Evolutionary conservation across 2,113 vertebrate species (phyloP).

Genomic region (Coracopsis vasa): DNA sequence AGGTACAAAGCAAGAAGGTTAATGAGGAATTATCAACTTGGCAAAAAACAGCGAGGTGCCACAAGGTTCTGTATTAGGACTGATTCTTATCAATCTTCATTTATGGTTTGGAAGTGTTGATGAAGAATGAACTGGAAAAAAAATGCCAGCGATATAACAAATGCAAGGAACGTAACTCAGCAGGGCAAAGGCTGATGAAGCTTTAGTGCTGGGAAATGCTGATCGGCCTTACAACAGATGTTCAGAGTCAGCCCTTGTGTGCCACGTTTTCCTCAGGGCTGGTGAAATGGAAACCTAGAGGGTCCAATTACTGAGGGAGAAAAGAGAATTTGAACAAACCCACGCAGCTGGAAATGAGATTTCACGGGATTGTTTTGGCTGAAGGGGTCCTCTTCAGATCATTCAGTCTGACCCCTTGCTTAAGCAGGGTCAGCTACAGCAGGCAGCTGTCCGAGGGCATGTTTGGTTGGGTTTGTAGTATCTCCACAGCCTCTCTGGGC

Average conservation of each 20-base stretch:
- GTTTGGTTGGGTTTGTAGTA: not conserved
- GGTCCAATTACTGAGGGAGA: not conserved
- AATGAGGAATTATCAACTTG: not conserved
- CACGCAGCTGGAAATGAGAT: not conserved
- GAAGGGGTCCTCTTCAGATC: not conserved
- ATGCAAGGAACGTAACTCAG: not conserved
- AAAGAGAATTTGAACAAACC: not conserved
- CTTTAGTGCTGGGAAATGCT: not conserved
- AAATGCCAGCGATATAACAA: not conserved
- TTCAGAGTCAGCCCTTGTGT: not conserved
- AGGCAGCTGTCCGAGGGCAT: not conserved
- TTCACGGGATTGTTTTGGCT: not conserved
- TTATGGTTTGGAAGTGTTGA: not conserved
- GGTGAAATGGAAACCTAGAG: not conserved
- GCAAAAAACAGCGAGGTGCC: not conserved
- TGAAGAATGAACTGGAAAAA: not conserved
- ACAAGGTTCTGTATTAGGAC: not conserved
- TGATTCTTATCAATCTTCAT: not conserved
- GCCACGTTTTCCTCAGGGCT: not conserved
- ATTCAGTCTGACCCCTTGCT: not conserved
- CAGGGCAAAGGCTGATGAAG: not conserved
- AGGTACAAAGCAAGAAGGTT: not conserved
- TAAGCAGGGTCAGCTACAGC: not conserved
- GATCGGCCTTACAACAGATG: not conserved
- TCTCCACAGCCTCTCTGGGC: not conserved